Evolutionary conservation across 1,140 invertebrate species (phyloP).

Genomic region (Ladona fulva): DNA sequence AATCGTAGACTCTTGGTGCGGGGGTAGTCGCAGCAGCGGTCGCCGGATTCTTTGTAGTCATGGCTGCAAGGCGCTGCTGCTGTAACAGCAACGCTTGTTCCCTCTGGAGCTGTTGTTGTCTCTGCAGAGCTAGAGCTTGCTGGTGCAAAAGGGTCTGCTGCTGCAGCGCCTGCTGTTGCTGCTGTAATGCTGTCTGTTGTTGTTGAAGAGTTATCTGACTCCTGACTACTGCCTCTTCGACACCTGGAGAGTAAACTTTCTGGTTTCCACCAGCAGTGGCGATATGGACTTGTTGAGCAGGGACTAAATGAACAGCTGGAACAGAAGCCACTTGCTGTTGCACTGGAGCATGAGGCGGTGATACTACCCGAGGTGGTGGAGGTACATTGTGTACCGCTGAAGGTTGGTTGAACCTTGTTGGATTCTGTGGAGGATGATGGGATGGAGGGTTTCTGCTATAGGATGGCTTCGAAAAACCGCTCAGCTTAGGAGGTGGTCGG

Average conservation of each 20-base stretch:
- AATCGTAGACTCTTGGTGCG: conserved; percentile 41
- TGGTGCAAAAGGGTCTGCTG: not conserved
- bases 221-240: conserved; percentile 17
- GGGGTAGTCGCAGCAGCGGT: conserved; percentile 19
- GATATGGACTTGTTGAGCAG: not conserved
- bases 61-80: not conserved
- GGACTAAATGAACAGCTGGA: not conserved
- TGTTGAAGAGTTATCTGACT: conserved; percentile 12
- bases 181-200: conserved; percentile 12
- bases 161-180: conserved; percentile 11
- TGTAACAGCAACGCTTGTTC: not conserved
- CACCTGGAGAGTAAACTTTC: not conserved
- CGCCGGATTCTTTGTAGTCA: conserved; percentile 20
- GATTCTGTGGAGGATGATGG: not conserved
- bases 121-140: conserved; percentile 11
- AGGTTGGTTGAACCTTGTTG: not conserved
- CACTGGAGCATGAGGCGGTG: not conserved
- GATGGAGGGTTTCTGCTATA: not conserved
- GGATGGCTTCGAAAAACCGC: not conserved
- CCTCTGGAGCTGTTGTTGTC: conserved; percentile 12
- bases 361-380: not conserved
- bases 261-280: conserved; percentile 23
- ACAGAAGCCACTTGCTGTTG: not conserved
- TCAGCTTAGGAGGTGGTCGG: not conserved
- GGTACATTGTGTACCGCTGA: not conserved